Base-by-base conservation (phyloP, 53 echinoderm and acorn worm species). In the Temnopleurus reevesii region DNA sequence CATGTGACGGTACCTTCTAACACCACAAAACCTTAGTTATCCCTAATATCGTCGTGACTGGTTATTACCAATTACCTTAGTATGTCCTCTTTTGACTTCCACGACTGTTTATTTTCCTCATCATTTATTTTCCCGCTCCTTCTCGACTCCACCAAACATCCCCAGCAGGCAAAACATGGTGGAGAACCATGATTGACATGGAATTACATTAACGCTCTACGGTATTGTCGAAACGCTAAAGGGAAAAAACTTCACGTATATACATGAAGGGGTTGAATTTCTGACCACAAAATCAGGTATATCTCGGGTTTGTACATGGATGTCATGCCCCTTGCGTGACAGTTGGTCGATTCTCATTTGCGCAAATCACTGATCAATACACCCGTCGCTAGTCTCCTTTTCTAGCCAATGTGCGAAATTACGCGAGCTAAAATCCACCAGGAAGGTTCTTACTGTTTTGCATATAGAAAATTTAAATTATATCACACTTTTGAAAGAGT, bases 291-390 rank as follows among this genome's bases (percentile, higher is more conserved):
- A n/a, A 71, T 71, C 71, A 71, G 71, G 38, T 71, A 43, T 71
- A 71, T n/a, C 8, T 71, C 71, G 36, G 2, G 71, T 71, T 63
- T 71, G 71, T n/a, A 71, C 71, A 71, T 71, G 41, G 71, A 71
- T 71, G 49, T 79, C 79, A 28, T 79, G 79, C 51, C 30, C 23
- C 47, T 28, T 49, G n/a, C 28, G 28, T 46, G 79, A 79, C 79
- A 79, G 49, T 24, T 49, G 49, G 46, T 49, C 79, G 79, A 79
- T 47, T 79, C 71, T 46, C 49, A 47, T 79, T 71, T 47, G 79
- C 30, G 79, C 49, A 79, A 49, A 79, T 79, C 49, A 79, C 79
- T 49, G 51, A 79, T 79, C 79, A 79, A 79, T 79, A 71, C 71
- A 71, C 71, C 8, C 12, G 8, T 2, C n/a, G 12, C 79, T 49